A percentile compares a stretch with the other conserved stretches of the same genome.
These are phyloP conservation scores for Pycnonotus jocosus DNA, from an alignment of 2,113 vertebrate genomes.

Conservation along the genomic window DNA sequence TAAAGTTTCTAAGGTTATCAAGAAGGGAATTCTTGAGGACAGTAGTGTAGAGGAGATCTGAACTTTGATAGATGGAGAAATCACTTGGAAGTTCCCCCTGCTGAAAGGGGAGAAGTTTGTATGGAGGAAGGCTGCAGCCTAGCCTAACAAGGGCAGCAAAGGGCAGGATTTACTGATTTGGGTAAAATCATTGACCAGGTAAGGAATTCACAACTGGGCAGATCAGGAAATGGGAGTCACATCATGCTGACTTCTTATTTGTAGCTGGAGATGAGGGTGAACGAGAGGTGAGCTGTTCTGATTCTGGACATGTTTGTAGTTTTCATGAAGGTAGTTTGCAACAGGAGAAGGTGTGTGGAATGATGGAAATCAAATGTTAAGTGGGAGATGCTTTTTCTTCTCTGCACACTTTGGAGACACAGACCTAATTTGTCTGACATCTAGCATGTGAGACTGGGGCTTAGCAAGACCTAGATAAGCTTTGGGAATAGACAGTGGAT, in stretches of 20 bases:
- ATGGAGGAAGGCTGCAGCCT: not conserved
- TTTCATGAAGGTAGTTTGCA: not conserved
- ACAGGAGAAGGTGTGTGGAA: not conserved
- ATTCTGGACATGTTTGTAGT: not conserved
- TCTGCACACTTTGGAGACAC: not conserved
- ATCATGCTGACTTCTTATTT: not conserved
- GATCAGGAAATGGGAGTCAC: not conserved
- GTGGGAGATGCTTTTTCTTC: not conserved
- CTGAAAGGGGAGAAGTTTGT: not conserved
- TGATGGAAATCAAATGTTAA: not conserved
- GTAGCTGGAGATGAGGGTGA: rapidly evolving
- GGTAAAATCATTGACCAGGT: not conserved
- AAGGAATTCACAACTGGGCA: not conserved
- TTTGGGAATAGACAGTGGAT: not conserved
- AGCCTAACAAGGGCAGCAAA: not conserved
- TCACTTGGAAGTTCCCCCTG: not conserved
- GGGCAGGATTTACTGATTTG: not conserved
- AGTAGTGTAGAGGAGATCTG: not conserved
- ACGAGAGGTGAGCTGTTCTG: not conserved
- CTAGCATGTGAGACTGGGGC: not conserved
- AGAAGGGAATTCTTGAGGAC: not conserved
- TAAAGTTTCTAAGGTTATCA: not conserved
- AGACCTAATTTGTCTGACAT: not conserved
- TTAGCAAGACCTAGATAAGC: not conserved
- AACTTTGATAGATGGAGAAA: not conserved